phyloP scores from a whole-genome alignment of 2,797 vertebrate species.

The Ptychadena robeensis region DNA sequence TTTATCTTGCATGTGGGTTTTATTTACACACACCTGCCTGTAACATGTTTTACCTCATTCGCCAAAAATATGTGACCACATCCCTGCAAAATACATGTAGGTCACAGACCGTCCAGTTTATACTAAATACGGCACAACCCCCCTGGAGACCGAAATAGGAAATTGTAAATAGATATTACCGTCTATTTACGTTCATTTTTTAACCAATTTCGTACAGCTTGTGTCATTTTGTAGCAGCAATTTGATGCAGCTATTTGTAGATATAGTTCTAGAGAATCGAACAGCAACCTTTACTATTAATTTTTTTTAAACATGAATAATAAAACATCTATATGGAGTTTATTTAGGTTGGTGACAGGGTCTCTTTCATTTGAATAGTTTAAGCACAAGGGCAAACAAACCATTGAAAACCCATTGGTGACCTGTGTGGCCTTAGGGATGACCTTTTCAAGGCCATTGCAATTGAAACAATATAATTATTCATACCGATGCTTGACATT shows the following conservation, averaged over 20 bases:
- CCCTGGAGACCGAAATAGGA: not conserved
- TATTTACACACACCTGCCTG: not conserved
- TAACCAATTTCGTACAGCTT: no score
- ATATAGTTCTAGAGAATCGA: no score
- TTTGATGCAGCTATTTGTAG: no score
- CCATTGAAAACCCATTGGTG: not conserved
- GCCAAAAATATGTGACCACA: constrained; percentile 30
- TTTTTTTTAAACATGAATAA: no score
- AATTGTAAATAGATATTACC: not conserved
- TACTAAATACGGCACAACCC: not conserved
- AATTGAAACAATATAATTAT: not conserved
- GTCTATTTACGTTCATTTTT: not conserved
- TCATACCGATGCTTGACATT: not conserved
- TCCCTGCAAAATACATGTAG: constrained; percentile 10
- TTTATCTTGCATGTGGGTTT: not conserved
- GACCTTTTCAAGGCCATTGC: not conserved
- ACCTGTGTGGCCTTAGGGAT: not conserved
- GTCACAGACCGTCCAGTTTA: not conserved
- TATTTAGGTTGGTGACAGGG: no score
- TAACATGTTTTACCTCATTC: not conserved
- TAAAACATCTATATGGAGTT: no score
- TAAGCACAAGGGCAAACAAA: not conserved
- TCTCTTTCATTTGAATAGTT: no score
- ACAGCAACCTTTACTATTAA: no score
- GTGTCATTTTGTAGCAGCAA: no score